Evolutionary conservation across 2,888 invertebrate species (phyloP).

Genomic region (Onchidella celtica): DNA sequence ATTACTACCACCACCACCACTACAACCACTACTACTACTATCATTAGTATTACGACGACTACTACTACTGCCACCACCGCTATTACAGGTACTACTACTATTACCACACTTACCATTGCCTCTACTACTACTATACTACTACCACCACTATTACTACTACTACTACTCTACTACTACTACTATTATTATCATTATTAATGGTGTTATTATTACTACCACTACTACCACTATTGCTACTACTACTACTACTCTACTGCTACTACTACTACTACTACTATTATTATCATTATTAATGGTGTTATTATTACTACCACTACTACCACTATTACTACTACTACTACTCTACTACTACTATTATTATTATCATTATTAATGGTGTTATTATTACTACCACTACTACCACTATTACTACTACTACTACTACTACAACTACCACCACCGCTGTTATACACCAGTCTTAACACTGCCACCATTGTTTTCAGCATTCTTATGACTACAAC

Average conservation of each 20-base stretch:
- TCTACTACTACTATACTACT: too few relatives aligned
- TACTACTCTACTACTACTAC: too few relatives aligned
- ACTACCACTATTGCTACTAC: not conserved
- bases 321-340: not conserved
- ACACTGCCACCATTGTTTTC: too few relatives aligned
- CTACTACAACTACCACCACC: conserved; percentile 13
- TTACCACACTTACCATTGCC: not conserved
- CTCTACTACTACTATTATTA: conserved; percentile 17
- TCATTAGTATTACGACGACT: too few relatives aligned
- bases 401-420: conserved; percentile 1
- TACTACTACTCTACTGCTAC: too few relatives aligned
- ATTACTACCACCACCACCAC: too few relatives aligned
- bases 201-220: too few relatives aligned
- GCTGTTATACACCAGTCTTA: too few relatives aligned
- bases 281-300: not conserved
- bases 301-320: not conserved
- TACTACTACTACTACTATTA: not conserved
- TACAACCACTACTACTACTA: too few relatives aligned
- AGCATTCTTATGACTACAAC: too few relatives aligned
- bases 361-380: not conserved
- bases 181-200: too few relatives aligned
- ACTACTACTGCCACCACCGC: not conserved
- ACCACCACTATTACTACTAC: too few relatives aligned
- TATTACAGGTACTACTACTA: conserved; percentile 14
- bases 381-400: conserved; percentile 17